Evolutionary conservation across 2,888 invertebrate species (phyloP).

Genomic region (Eilema depressum): DNA sequence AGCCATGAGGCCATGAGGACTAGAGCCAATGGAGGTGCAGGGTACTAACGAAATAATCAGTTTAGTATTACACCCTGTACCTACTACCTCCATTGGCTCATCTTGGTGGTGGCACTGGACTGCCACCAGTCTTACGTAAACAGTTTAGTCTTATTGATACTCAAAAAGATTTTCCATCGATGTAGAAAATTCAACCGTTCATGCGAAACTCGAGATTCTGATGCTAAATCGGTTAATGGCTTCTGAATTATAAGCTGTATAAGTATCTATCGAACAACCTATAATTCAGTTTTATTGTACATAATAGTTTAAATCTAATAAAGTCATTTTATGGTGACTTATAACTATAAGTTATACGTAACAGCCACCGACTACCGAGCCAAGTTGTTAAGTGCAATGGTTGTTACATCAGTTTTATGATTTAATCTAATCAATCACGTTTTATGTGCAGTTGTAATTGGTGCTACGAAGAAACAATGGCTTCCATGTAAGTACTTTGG

Average conservation of each 20-base stretch:
- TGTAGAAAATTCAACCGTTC: background rate
- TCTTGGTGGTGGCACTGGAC: too few species aligned
- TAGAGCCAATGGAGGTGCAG: too few species aligned
- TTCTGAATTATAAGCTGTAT: slow-evolving; percentile 7
- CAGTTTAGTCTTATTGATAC: too few species aligned
- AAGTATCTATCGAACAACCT: slow-evolving; percentile 6
- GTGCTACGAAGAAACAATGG: slow-evolving; percentile 15
- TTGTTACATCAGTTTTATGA: slow-evolving; percentile 19
- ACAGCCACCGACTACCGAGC: slow-evolving; percentile 2
- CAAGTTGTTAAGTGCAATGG: slow-evolving; percentile 12
- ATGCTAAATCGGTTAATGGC: slow-evolving; percentile 26
- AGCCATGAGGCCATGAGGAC: too few species aligned
- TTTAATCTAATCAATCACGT: slow-evolving; percentile 21
- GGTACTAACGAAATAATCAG: too few species aligned
- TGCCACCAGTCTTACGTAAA: too few species aligned
- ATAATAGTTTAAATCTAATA: slow-evolving; percentile 1
- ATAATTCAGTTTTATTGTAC: background rate
- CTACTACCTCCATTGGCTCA: too few species aligned
- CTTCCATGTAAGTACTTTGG: slow-evolving; percentile 3
- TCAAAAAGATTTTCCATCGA: too few species aligned
- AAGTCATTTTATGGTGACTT: slow-evolving; percentile 5
- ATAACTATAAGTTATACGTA: too few species aligned
- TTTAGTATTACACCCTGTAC: too few species aligned
- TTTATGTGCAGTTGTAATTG: slow-evolving; percentile 18
- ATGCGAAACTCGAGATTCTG: slow-evolving; percentile 14